A percentile compares a stretch with the other conserved stretches of the same genome.
These are phyloP conservation scores for Neocrepidodera transversa DNA, from an alignment of 2,888 invertebrate species.

Conservation along the genomic window DNA sequence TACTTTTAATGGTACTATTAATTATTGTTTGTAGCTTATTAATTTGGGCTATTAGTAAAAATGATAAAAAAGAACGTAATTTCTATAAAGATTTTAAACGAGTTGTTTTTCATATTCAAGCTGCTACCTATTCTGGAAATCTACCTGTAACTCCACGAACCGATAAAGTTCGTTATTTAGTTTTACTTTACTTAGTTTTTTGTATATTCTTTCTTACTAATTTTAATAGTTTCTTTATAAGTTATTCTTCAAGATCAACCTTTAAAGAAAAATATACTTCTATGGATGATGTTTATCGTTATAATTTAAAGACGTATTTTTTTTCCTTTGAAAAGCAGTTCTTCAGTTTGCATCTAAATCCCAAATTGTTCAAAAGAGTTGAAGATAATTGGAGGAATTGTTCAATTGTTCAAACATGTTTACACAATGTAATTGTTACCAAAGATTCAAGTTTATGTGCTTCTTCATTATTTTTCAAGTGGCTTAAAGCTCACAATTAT, in stretches of 20 bases:
- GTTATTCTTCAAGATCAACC: constrained; percentile 21
- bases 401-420: constrained; percentile 13
- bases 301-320: constrained; percentile 28
- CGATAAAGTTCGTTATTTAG: constrained; percentile 20
- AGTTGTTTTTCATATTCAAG: constrained; percentile 14
- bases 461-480: constrained; percentile 11
- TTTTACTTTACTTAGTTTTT: constrained; percentile 19
- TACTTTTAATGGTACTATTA: background rate
- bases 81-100: constrained; percentile 17
- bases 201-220: background rate
- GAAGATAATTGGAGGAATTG: constrained; percentile 20
- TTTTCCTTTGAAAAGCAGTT: constrained; percentile 14
- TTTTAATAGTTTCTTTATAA: constrained; percentile 26
- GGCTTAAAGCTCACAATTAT: constrained; percentile 7
- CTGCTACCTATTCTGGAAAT: background rate
- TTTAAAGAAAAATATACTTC: constrained; percentile 23
- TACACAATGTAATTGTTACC: constrained; percentile 18
- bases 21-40: constrained; percentile 5
- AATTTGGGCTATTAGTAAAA: constrained; percentile 22
- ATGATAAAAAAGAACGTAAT: background rate
- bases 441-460: constrained; percentile 27
- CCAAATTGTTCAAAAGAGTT: background rate
- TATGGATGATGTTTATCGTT: constrained; percentile 25
- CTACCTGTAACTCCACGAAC: constrained; percentile 17
- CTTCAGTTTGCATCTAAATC: background rate